phyloP scores from a whole-genome alignment of 2,797 vertebrate genomes.

The Spinus pinus region DNA sequence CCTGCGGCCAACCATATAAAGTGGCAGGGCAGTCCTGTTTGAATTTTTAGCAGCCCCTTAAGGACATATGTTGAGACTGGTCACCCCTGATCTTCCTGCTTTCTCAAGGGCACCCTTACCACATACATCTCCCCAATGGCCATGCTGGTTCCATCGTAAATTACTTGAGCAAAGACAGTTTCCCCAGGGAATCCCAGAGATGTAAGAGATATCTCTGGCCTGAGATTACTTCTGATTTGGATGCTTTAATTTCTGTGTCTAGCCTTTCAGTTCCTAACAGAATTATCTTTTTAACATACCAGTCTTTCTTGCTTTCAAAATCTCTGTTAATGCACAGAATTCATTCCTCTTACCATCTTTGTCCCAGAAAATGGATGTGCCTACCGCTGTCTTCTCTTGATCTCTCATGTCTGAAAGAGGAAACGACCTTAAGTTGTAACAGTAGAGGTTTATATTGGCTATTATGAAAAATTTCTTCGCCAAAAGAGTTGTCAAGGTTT shows the following conservation, averaged over 20 bases:
- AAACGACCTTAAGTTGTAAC: neutral
- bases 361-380: neutral
- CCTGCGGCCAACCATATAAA: fast-evolving
- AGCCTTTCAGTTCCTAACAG: neutral
- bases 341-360: neutral
- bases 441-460: neutral
- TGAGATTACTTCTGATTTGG: neutral
- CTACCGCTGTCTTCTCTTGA: neutral
- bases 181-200: neutral
- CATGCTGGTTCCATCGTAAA: neutral
- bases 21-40: neutral
- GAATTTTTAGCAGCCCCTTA: neutral
- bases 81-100: neutral
- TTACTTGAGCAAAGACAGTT: neutral
- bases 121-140: neutral
- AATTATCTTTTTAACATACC: neutral
- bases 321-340: neutral
- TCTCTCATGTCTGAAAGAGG: neutral
- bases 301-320: neutral
- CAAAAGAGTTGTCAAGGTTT: neutral
- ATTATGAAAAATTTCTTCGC: neutral
- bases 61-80: neutral
- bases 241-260: neutral
- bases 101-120: neutral
- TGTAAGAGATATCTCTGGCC: neutral